These are phyloP conservation scores for Dendrolimus houi DNA, from an alignment of 2,888 invertebrate genomes.

Conservation along the genomic window DNA sequence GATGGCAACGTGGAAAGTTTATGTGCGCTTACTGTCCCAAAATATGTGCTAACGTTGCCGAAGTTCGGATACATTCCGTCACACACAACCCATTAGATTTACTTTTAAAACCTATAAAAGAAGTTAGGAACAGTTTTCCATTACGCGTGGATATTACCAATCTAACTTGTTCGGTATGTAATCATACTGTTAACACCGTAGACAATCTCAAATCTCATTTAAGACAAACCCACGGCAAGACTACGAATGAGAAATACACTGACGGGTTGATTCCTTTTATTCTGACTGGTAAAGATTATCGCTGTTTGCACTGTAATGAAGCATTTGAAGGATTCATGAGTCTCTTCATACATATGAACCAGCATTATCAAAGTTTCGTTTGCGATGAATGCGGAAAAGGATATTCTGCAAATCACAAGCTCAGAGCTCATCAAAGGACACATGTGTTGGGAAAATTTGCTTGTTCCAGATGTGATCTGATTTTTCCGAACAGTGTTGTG, in stretches of 20 bases:
- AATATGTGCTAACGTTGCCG: conserved; percentile 24
- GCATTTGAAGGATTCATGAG: conserved; percentile 34
- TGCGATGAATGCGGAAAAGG: conserved; percentile 65
- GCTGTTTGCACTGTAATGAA: conserved; percentile 36
- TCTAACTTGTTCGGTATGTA: conserved; percentile 36
- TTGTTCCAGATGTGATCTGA: conserved; percentile 53
- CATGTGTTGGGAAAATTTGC: conserved; percentile 50
- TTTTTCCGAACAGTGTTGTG: conserved; percentile 38
- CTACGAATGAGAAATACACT: conserved; percentile 21
- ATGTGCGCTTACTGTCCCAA: conserved; percentile 48
- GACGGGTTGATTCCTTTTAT: conserved; percentile 49
- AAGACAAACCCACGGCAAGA: conserved; percentile 24
- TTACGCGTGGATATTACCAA: conserved; percentile 46
- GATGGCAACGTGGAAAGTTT: conserved; percentile 46
- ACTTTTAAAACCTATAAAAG: conserved; percentile 21
- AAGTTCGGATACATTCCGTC: conserved; percentile 34
- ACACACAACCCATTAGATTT: conserved; percentile 37
- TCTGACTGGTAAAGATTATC: conserved; percentile 33
- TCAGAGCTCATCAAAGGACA: conserved; percentile 46
- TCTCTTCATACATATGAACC: conserved; percentile 56
- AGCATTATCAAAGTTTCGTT: conserved; percentile 54
- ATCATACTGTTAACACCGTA: conserved; percentile 17
- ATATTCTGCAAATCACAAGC: conserved; percentile 51
- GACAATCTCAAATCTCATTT: conserved; percentile 39
- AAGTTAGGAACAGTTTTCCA: conserved; percentile 39